Conservation (phyloP, 1,140 invertebrate species). For the Panagrolaimus sp. region DNA sequence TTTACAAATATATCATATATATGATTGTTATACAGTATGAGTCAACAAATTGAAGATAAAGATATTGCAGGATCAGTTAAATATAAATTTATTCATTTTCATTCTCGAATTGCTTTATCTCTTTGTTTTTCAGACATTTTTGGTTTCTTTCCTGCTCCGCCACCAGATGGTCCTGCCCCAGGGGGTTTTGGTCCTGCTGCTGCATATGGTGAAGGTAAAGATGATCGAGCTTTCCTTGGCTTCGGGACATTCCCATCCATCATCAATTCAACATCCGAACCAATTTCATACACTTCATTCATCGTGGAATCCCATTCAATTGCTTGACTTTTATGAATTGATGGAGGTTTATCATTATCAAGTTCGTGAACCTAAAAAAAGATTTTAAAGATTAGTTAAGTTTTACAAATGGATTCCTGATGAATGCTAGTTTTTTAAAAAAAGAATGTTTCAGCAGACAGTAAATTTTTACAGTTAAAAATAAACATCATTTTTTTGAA, state of each 20-base stretch:
- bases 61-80: too few species aligned
- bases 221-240: neutral
- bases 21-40: too few species aligned
- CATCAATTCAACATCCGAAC: neutral
- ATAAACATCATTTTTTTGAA: too few species aligned
- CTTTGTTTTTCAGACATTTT: neutral
- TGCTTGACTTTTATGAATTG: neutral
- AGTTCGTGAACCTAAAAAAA: constrained; percentile 1
- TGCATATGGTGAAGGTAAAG: constrained; percentile 8
- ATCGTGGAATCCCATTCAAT: neutral
- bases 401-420: too few species aligned
- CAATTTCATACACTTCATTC: constrained; percentile 10
- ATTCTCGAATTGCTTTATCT: constrained; percentile 10
- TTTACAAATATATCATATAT: too few species aligned
- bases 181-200: neutral
- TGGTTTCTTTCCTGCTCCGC: neutral
- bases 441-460: too few species aligned
- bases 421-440: too few species aligned
- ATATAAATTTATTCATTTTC: too few species aligned
- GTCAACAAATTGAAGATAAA: too few species aligned
- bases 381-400: too few species aligned
- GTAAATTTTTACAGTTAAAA: neutral
- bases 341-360: neutral
- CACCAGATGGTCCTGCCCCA: too few species aligned
- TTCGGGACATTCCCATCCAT: neutral